Base-by-base conservation (phyloP, 2,113 vertebrate species). In the Apteryx mantelli region DNA sequence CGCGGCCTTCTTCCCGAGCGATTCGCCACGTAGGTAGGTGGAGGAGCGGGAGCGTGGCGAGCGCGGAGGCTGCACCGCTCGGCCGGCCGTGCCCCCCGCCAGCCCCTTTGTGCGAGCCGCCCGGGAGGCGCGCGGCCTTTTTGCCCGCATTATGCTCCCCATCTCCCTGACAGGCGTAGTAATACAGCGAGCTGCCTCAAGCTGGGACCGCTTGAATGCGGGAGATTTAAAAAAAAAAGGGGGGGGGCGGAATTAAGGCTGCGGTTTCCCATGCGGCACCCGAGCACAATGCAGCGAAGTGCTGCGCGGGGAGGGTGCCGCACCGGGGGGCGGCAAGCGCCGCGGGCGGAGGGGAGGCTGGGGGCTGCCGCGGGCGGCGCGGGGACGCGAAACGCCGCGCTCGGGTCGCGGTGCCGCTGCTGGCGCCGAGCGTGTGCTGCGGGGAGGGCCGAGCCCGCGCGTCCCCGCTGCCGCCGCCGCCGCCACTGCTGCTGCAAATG, bases 151-250 rank as follows among this genome's bases (percentile, higher is more conserved):
- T 93, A 92, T 92, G 86, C 86, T 83, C 85, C 76, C 71, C 79
- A 5, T 94, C 76, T 93, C 70, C 38, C 82, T 93, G 96, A 94
- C 88, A 96, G 86, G 86, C 73, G 3, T 78, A 91, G 77, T 88
- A 90, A 96, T 86, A 93, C 60, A 75, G 25, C 3, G 42, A 93
- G 82, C 82, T 93, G 34, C 42, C 83, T 93, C 90, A 95, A 93
- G 77, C 93, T 96, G 83, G 46, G 91, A 64, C 21, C 24, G 68
- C 55, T 68, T 91, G 86, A 93, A 90, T 95, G 65, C 83, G 46
- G 55, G 61, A 66, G 34, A 63, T 58, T 44, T 38, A 38, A 38
- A 38, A 38, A 38, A 38, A 38, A 38, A 7, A 38, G 7, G 36
- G 36, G 36, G 36, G 36, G 36, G 36, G 36, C n/a, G 36, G 36